Base-by-base conservation (phyloP, 2,888 invertebrate genomes). In the Dicycla oo region DNA sequence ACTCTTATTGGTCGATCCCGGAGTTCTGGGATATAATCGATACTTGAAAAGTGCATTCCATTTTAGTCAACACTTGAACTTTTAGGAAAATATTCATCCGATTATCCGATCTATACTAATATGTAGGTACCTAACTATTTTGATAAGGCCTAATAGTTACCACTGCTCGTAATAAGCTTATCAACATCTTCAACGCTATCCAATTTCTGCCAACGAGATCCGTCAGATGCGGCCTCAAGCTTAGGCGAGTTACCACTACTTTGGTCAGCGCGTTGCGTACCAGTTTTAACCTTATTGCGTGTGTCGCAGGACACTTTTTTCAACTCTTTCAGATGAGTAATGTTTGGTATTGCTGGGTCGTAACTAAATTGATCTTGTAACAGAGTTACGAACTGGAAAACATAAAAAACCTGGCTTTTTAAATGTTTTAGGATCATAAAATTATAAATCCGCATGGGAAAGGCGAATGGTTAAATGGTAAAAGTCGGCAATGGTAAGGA, bases 111-210 rank as follows among this genome's bases (percentile, higher is more conserved):
- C n/a, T n/a, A n/a, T n/a, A n/a, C n/a, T n/a, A n/a, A n/a, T n/a
- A n/a, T n/a, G n/a, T n/a, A n/a, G n/a, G n/a, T 30, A 30, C 30
- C 2, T 30, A 8, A 18, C 26, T 66, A 61, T n/a, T 43, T 70
- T 26, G 4, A 15, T 2, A 43, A 26, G 18, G 6, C 3, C 20
- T 13, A 7, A 38, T 74, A 61, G 15, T 78, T 83, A 73, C 73
- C 78, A 23, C 56, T 60, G 4, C 23, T 40, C 8, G 18, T 11
- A 45, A 73, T 40, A 23, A 78, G 10, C 1, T 60, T 81, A 20
- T 93, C 91, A 64, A 93, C 82, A 7, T 94, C 91, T 3, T 89
- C 89, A 23, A 83, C 64, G 47, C 87, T 88, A 15, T 93, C 89
- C 30, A 93, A 75, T 65, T 83, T 89, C 57, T 91, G 91, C 93